Evolutionary conservation across 2,113 vertebrate genomes (phyloP).

Genomic region (Entomyzon cyanotis): DNA sequence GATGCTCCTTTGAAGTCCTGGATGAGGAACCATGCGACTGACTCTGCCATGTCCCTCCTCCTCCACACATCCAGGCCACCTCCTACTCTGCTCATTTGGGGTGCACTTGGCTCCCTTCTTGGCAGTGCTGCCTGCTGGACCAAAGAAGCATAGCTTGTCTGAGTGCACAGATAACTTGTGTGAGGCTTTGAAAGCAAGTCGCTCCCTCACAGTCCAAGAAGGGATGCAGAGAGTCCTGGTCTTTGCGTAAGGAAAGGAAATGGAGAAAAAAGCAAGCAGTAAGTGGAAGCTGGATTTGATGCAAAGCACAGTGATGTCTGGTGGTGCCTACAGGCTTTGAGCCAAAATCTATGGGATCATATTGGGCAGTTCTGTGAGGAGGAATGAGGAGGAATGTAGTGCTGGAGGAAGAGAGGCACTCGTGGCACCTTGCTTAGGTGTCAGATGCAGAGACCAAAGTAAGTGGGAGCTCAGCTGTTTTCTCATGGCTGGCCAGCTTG

Average conservation of each 20-base stretch:
- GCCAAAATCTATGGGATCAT: not conserved
- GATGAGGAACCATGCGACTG: not conserved
- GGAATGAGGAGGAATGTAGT: too few species aligned
- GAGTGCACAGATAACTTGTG: not conserved
- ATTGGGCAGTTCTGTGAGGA: not conserved
- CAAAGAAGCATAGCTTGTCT: not conserved
- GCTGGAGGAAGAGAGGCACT: not conserved
- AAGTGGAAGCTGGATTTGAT: not conserved
- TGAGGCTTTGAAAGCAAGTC: accelerated
- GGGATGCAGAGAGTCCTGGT: not conserved
- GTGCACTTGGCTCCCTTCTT: not conserved
- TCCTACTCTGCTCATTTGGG: not conserved
- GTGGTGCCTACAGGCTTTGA: not conserved
- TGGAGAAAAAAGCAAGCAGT: not conserved
- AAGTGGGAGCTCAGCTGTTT: not conserved
- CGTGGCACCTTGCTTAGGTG: not conserved
- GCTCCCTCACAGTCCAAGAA: accelerated
- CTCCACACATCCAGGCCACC: accelerated
- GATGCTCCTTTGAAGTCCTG: slow-evolving; percentile 18
- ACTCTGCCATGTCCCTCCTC: not conserved
- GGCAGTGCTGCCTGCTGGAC: not conserved
- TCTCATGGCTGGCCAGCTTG: not conserved
- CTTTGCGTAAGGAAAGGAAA: not conserved
- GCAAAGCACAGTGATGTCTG: not conserved
- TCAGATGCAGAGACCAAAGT: not conserved